phyloP scores from a whole-genome alignment of 1,140 invertebrate species.

The Leptinotarsa lineolata region DNA sequence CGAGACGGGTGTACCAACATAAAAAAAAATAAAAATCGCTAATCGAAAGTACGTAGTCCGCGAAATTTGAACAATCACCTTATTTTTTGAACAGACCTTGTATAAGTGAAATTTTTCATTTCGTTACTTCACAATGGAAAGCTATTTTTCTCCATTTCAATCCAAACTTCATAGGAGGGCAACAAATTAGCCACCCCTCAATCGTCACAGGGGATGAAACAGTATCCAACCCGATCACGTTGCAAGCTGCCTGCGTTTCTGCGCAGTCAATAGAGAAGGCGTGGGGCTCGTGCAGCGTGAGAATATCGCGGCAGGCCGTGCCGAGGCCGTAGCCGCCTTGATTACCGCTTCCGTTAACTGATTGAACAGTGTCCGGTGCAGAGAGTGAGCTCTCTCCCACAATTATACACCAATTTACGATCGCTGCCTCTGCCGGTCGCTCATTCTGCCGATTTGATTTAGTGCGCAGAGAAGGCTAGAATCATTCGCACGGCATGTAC shows the following conservation, averaged over 20 bases:
- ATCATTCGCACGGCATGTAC: conserved; percentile 7
- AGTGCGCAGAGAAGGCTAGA: neutral
- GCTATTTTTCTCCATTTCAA: no score
- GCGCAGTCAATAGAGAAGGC: conserved; percentile 34
- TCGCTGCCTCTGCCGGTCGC: conserved; percentile 26
- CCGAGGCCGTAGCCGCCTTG: conserved; percentile 36
- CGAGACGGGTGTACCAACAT: no score
- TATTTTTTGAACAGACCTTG: no score
- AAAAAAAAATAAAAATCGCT: no score
- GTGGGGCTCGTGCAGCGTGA: conserved; percentile 48
- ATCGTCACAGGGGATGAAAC: neutral
- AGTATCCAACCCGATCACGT: neutral
- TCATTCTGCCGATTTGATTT: conserved; percentile 13
- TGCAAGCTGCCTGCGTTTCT: neutral
- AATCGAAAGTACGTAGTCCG: no score
- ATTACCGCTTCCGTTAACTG: conserved; percentile 47
- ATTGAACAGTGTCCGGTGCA: conserved; percentile 41
- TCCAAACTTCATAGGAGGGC: no score
- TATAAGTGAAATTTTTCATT: no score
- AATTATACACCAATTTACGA: conserved; percentile 37
- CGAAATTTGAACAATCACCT: no score
- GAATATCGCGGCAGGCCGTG: conserved; percentile 37
- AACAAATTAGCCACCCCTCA: neutral
- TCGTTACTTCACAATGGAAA: no score
- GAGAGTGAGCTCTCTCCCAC: conserved; percentile 31